Base-by-base conservation (phyloP, 1,140 invertebrate species). In the Drosophila eugracilis region DNA sequence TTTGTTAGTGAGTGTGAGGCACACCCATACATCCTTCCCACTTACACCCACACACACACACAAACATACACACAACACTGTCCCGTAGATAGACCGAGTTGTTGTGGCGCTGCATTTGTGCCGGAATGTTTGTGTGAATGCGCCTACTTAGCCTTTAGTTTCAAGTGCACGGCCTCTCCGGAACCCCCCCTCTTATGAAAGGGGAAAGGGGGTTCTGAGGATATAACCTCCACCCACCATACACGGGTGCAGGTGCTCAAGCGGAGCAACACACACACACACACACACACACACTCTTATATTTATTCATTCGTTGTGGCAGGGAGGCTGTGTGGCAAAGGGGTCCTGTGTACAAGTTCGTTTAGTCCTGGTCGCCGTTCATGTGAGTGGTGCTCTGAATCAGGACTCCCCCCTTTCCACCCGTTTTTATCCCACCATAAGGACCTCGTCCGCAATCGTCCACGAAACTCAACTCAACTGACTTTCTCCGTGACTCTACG, bases 91-190 rank as follows among this genome's bases (percentile, higher is more conserved):
- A 77, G 79, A 76, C 34, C 39, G 70, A 65, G 42, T 74, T 65
- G 48, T 41, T 59, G 66, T 45, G 26, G 26, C 28, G 55, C 34
- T 41, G 24, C 28, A 63, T 59, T 59, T 59, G 57, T 63, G 37
- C 26, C 49, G 42, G 65, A 44, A 45, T 65, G 70, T 75, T 74
- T 65, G 52, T 55, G 36, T 54, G 60, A 75, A 65, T 57, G 49
- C 58, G 42, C 58, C 57, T 75, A 75, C 71, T 75, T 74, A 75
- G 70, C 71, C 71, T 74, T 74, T 49, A 75, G 58, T 74, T 75
- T 65, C 71, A 75, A 74, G 71, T 55, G 71, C 59, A 53, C 24
- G 44, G 58, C 71, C 62, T 42, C 37, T 37, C 36, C 41, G 39
- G 60, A 67, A 52, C 63, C 48, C 24, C 45, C 36, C 9, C 41